These are phyloP conservation scores for Rhabdornis inornatus DNA, from an alignment of 2,113 vertebrate genomes.

Conservation along the genomic window DNA sequence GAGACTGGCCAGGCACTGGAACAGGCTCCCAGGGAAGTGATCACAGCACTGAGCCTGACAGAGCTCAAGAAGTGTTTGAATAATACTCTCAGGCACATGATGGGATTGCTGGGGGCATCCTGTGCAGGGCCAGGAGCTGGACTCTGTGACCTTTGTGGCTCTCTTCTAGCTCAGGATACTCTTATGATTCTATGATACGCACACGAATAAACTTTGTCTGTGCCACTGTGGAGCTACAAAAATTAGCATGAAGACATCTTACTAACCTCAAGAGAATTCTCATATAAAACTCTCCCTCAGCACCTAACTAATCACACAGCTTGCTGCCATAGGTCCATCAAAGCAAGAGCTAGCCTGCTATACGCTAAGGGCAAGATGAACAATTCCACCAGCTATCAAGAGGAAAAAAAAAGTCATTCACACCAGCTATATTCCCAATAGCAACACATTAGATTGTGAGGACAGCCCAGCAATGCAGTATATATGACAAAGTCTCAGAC, in stretches of 20 bases:
- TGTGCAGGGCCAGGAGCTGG: neutral
- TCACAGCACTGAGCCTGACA: neutral
- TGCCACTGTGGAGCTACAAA: neutral
- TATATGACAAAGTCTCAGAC: neutral
- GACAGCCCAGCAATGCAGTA: neutral
- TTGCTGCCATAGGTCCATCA: neutral
- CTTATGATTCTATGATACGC: neutral
- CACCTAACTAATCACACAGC: neutral
- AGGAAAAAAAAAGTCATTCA: neutral
- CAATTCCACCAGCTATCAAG: neutral
- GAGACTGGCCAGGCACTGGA: neutral
- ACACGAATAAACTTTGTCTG: neutral
- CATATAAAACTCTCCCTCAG: neutral
- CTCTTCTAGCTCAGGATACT: neutral
- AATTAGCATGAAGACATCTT: neutral
- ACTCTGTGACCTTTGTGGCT: neutral
- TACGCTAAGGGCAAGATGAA: neutral
- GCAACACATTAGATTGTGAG: neutral
- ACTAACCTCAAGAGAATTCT: neutral
- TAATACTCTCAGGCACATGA: neutral
- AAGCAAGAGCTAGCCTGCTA: neutral
- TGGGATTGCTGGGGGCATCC: neutral
- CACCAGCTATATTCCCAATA: neutral
- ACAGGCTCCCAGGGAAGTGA: neutral
- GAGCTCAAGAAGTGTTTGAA: neutral